phyloP scores from a whole-genome alignment of 2,888 invertebrate species.

The Hypena proboscidalis region DNA sequence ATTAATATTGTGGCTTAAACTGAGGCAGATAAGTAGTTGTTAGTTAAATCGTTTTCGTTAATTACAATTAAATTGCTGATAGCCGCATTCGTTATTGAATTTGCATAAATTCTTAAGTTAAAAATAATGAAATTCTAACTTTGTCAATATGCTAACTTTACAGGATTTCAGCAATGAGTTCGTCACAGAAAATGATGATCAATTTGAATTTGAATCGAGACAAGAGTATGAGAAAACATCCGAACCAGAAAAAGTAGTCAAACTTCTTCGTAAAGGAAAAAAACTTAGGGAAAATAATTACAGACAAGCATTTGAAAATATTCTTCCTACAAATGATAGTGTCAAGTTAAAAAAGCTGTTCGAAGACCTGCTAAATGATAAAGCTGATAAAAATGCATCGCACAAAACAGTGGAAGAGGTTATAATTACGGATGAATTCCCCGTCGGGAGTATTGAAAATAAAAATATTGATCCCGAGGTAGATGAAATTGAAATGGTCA shows the following conservation, averaged over 20 bases:
- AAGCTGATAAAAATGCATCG: background rate
- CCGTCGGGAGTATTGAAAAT: background rate
- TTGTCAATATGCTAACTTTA: too few species aligned
- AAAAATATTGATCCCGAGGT: constrained; percentile 4
- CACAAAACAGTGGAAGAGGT: constrained; percentile 5
- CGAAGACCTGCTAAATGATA: constrained; percentile 20
- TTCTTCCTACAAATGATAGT: constrained; percentile 4
- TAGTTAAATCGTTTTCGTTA: too few species aligned
- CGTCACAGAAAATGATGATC: constrained; percentile 8
- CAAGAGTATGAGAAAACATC: constrained; percentile 7
- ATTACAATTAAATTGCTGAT: too few species aligned
- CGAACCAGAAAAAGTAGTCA: constrained; percentile 9
- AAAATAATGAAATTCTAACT: too few species aligned
- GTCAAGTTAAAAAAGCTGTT: constrained; percentile 14
- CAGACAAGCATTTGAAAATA: constrained; percentile 9
- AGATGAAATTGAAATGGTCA: constrained; percentile 13
- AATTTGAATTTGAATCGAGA: constrained; percentile 8
- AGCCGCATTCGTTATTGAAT: too few species aligned
- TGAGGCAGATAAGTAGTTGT: too few species aligned
- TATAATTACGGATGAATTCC: constrained; percentile 1
- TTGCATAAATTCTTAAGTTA: too few species aligned
- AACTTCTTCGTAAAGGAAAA: constrained; percentile 7
- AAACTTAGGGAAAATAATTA: constrained; percentile 6
- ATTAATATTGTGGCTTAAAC: too few species aligned
- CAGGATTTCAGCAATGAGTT: too few species aligned